Conservation (phyloP, 2,888 invertebrate species). For the Thymelicus sylvestris region DNA sequence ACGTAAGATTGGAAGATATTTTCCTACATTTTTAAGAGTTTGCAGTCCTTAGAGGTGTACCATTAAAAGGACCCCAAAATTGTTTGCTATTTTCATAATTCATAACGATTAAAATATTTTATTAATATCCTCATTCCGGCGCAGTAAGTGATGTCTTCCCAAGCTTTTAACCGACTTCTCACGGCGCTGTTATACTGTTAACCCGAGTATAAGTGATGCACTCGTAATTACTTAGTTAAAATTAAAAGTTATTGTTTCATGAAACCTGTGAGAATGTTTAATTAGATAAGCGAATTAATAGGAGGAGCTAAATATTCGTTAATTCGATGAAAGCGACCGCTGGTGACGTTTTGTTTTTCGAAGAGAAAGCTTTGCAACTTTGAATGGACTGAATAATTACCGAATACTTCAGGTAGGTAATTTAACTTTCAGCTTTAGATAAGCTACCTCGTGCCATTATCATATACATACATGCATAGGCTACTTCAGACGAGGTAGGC, state of each 20-base stretch:
- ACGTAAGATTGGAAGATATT: too few relatives aligned
- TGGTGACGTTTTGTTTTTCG: neutral
- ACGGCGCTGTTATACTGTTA: constrained; percentile 78
- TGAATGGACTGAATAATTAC: neutral
- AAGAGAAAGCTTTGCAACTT: neutral
- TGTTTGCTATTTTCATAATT: neutral
- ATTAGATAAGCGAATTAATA: constrained; percentile 76
- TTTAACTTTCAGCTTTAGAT: too few relatives aligned
- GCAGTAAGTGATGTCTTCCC: constrained; percentile 50
- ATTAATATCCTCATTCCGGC: neutral
- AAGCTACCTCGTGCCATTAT: too few relatives aligned
- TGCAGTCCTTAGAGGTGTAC: too few relatives aligned
- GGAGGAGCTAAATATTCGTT: constrained; percentile 67
- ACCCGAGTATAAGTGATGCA: constrained; percentile 79
- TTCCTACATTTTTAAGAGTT: too few relatives aligned
- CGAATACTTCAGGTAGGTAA: neutral
- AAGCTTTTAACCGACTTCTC: constrained; percentile 77
- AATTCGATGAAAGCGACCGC: constrained; percentile 62
- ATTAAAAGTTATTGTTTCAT: constrained; percentile 81
- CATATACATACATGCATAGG: too few relatives aligned
- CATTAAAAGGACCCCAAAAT: too few relatives aligned
- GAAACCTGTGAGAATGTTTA: constrained; percentile 82
- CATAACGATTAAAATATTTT: neutral
- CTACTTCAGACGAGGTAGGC: too few relatives aligned
- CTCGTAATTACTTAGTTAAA: constrained; percentile 74